Percentiles rank a stretch among this genome's conserved stretches.
Evolutionary conservation across 2,113 vertebrate species (phyloP).

Genomic region (Apus apus): DNA sequence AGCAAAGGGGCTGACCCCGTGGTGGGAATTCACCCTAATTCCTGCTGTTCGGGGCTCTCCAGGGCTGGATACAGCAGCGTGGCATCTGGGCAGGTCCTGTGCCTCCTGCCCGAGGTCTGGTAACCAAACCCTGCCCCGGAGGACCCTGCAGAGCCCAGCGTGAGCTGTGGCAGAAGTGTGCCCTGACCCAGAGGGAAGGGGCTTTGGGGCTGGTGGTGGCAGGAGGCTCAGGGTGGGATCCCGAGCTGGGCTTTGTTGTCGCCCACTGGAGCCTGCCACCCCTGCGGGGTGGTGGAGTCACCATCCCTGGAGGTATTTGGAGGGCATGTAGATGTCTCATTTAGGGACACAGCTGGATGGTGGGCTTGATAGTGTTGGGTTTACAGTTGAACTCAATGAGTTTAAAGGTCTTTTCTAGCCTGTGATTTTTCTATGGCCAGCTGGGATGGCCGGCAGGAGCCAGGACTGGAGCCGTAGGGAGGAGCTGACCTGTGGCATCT

Average conservation of each 20-base stretch:
- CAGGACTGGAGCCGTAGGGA: constrained; percentile 76
- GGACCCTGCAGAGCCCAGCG: not conserved
- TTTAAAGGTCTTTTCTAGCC: too few relatives aligned
- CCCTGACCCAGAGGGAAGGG: fast-evolving
- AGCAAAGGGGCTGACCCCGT: not conserved
- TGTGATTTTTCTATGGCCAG: not conserved
- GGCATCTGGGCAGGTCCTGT: not conserved
- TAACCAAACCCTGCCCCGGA: fast-evolving
- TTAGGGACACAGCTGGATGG: too few relatives aligned
- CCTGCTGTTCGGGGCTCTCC: not conserved
- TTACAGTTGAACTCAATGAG: too few relatives aligned
- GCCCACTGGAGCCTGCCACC: too few relatives aligned
- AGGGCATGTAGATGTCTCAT: too few relatives aligned
- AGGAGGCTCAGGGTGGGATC: fast-evolving
- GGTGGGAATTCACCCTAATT: fast-evolving
- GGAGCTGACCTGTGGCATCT: constrained; percentile 88
- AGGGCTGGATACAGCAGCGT: fast-evolving
- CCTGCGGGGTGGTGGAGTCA: too few relatives aligned
- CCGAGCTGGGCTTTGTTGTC: too few relatives aligned
- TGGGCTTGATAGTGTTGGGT: too few relatives aligned
- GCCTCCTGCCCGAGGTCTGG: not conserved
- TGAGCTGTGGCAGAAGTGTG: not conserved
- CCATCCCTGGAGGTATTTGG: too few relatives aligned
- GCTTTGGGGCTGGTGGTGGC: fast-evolving
- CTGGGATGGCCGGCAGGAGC: constrained; percentile 46